phyloP scores from a whole-genome alignment of 2,113 vertebrate species.

The Falcunculus frontatus region DNA sequence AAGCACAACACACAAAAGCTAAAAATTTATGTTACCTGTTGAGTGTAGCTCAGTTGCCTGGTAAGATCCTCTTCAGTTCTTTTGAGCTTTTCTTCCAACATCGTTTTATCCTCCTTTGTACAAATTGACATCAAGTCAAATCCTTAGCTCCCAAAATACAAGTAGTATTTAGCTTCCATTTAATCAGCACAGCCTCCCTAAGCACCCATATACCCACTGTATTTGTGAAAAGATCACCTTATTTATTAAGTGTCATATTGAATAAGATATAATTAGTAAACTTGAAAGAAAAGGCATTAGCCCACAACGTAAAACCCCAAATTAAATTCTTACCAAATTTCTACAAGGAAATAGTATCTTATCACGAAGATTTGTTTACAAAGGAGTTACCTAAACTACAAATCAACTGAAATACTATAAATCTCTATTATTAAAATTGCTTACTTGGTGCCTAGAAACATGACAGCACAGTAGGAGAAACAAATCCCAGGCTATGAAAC shows the following conservation, averaged over 20 bases:
- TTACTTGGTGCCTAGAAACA: background rate
- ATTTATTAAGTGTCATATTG: background rate
- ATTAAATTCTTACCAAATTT: background rate
- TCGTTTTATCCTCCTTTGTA: constrained; percentile 82
- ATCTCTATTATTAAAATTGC: background rate
- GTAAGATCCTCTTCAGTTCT: constrained; percentile 86
- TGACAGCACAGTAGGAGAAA: background rate
- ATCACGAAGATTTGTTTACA: background rate
- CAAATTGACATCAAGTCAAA: constrained; percentile 11
- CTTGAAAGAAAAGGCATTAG: background rate
- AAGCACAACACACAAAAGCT: background rate
- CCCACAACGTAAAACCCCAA: background rate
- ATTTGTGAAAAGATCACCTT: background rate
- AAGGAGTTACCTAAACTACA: background rate
- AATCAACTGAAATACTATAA: background rate
- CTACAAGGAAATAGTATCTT: background rate
- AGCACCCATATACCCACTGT: background rate
- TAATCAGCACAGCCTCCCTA: background rate
- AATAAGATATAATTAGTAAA: background rate
- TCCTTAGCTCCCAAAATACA: background rate
- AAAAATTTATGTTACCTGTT: constrained; percentile 77
- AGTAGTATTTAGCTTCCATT: background rate
- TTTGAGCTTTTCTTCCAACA: constrained; percentile 79
- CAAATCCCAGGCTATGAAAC: background rate
- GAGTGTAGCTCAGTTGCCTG: constrained; percentile 81